Conservation (phyloP, 2,888 invertebrate species). For the Xylophagus ater region DNA sequence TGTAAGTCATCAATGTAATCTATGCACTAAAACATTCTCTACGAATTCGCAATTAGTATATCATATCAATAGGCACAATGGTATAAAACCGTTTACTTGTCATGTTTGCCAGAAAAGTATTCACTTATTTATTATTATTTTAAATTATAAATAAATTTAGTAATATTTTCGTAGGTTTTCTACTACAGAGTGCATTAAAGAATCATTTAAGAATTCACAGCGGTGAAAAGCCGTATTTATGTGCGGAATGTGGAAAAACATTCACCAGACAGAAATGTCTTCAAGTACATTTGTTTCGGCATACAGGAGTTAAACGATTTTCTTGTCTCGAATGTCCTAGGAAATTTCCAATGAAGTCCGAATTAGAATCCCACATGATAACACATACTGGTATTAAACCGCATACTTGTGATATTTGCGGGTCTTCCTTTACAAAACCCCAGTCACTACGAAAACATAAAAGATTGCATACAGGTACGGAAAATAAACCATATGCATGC, state of each 20-base stretch:
- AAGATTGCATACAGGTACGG: conserved; percentile 51
- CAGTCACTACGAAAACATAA: conserved; percentile 51
- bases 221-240: conserved; percentile 45
- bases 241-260: conserved; percentile 46
- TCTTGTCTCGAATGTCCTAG: conserved; percentile 47
- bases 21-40: conserved; percentile 48
- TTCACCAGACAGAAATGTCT: conserved; percentile 47
- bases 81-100: conserved; percentile 40
- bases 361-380: conserved; percentile 39
- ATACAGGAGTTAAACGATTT: conserved; percentile 44
- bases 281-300: conserved; percentile 47
- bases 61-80: conserved; percentile 43
- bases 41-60: conserved; percentile 46
- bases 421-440: conserved; percentile 46
- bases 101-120: conserved; percentile 37
- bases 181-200: conserved; percentile 44
- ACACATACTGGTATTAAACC: conserved; percentile 47
- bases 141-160: neutral
- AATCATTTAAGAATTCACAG: conserved; percentile 45
- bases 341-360: conserved; percentile 45
- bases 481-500: conserved; percentile 34
- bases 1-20: conserved; percentile 42
- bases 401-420: conserved; percentile 52
- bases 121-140: neutral
- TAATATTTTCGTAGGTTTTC: conserved; percentile 37